Base-by-base conservation (phyloP, 1,140 invertebrate genomes). In the Lepidostoma basale region DNA sequence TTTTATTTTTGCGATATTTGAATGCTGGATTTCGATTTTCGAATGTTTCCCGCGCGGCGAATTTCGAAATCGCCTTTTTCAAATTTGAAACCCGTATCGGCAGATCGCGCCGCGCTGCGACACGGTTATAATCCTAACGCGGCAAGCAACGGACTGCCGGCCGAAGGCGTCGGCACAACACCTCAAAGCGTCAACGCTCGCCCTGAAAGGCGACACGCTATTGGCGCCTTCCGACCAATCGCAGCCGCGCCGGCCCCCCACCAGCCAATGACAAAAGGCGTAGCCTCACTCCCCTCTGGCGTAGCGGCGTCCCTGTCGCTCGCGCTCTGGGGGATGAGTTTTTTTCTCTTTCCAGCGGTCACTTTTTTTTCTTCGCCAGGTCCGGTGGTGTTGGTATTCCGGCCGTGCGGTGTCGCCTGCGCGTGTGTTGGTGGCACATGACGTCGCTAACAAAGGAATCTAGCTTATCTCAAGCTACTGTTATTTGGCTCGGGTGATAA, bases 171-270 rank as follows among this genome's bases (percentile, higher is more conserved):
- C 72, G 74, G 42, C 49, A 36, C 33, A 25, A 73, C 68, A 68
- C 62, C 65, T 62, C 64, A 14, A 26, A 65, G 56, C 74, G 74
- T 77, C 79, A 77, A 74, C 76, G 76, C 76, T 77, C 77, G 77
- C 79, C 76, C 77, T 77, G 79, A 77, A 78, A 79, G 79, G 79
- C 82, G 80, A 83, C 75, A 79, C 83, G 80, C 82, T 79, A 79
- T 77, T 79, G 80, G 76, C 77, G 62, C 36, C 73, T 33, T 25
- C 44, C 62, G 47, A 52, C 69, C 64, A 71, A 73, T 68, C 77
- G 77, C 73, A 76, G 75, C 75, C 75, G 76, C 74, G 76, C 62
- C 18, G 3, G 6, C 9, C 45, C 62, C 62, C 30, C 62, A 20
- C 62, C 47, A 49, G 9, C 26, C 60, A 30, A 33, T 33, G 40